phyloP scores from a whole-genome alignment of 2,888 invertebrate genomes.

The Zygothrica quintamaculata region DNA sequence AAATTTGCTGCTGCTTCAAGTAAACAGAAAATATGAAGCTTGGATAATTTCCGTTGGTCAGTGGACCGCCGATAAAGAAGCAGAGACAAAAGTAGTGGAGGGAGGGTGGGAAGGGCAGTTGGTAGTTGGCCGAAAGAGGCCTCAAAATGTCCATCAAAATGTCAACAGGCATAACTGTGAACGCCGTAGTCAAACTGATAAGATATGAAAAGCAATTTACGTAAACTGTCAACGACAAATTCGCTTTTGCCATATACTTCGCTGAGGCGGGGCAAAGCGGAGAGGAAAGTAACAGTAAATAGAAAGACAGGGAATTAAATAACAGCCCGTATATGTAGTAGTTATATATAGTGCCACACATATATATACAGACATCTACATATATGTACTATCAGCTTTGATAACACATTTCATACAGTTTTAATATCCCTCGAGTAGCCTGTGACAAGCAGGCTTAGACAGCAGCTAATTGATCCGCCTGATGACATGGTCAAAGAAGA shows the following conservation, averaged over 20 bases:
- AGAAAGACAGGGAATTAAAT: constrained; percentile 43
- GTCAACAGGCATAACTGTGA: constrained; percentile 66
- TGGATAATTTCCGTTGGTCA: constrained; percentile 63
- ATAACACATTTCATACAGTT: too few relatives aligned
- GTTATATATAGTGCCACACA: neutral
- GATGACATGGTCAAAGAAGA: constrained; percentile 63
- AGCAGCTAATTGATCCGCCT: constrained; percentile 48
- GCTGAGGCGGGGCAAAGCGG: neutral
- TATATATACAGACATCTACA: too few relatives aligned
- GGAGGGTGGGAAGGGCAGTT: neutral
- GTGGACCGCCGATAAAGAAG: constrained; percentile 12
- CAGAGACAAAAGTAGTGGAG: neutral
- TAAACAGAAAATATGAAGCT: constrained; percentile 55
- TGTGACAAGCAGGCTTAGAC: neutral
- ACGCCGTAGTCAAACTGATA: constrained; percentile 50
- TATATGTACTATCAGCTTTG: constrained; percentile 27
- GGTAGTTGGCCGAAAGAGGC: constrained; percentile 23
- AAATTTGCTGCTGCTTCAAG: constrained; percentile 23
- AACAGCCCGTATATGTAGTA: constrained; percentile 18
- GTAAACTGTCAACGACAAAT: constrained; percentile 76
- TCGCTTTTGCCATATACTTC: constrained; percentile 35
- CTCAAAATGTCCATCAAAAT: constrained; percentile 70
- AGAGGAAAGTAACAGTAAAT: neutral
- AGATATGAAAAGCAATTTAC: constrained; percentile 77
- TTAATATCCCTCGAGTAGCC: constrained; percentile 9